These are phyloP conservation scores for Ardeotis arabs DNA, from an alignment of 2,113 vertebrate genomes.

Conservation along the genomic window DNA sequence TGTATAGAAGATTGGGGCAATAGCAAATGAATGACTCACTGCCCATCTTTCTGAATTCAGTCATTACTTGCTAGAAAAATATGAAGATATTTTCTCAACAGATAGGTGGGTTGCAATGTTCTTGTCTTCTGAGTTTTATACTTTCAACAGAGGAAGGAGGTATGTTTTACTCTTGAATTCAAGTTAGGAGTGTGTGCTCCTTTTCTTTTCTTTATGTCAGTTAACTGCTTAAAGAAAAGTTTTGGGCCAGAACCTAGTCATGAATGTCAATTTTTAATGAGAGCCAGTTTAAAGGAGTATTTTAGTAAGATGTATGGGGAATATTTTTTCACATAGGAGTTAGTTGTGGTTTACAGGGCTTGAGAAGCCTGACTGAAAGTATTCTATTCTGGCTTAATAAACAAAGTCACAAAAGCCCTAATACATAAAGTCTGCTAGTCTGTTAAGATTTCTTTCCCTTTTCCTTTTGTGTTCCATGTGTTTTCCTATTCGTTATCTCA, in stretches of 20 bases:
- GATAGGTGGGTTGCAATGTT: not conserved
- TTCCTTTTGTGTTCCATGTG: not conserved
- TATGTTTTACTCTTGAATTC: not conserved
- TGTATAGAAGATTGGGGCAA: not conserved
- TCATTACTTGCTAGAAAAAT: not conserved
- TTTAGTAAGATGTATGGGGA: not conserved
- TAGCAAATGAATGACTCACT: slow-evolving; percentile 9
- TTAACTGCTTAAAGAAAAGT: not conserved
- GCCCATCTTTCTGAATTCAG: not conserved
- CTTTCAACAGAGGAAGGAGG: not conserved
- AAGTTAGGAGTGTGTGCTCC: not conserved
- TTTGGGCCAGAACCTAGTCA: not conserved
- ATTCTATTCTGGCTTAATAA: not conserved
- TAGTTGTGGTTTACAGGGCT: not conserved
- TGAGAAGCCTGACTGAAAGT: not conserved
- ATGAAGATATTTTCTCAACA: not conserved
- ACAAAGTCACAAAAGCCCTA: not conserved
- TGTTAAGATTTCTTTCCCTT: not conserved
- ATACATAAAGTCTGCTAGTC: not conserved
- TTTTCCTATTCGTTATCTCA: not conserved
- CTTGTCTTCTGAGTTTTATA: not conserved
- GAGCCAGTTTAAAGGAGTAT: not conserved
- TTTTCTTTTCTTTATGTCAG: not conserved
- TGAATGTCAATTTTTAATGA: not conserved
- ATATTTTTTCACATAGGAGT: not conserved